These are phyloP conservation scores for Hypselothyrea guttata DNA, from an alignment of 2,888 invertebrate genomes.

Conservation along the genomic window DNA sequence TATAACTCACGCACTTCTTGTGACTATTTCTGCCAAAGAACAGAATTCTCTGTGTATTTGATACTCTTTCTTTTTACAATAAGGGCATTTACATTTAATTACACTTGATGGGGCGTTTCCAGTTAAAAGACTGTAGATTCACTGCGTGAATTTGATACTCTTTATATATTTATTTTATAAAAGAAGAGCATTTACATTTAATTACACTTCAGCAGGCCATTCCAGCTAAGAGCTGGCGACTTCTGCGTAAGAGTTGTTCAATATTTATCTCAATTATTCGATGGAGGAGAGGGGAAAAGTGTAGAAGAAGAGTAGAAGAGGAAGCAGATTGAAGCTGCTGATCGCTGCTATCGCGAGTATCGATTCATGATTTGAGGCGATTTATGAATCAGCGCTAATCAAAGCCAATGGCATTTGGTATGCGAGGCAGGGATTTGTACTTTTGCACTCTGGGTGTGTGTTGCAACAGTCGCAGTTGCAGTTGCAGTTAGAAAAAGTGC, in stretches of 20 bases:
- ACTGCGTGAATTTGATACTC: no score
- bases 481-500: conserved; percentile 53
- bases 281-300: conserved; percentile 51
- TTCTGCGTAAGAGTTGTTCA: neutral
- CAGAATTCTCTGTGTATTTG: no score
- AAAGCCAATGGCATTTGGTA: conserved; percentile 67
- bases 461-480: conserved; percentile 20
- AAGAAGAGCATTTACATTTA: no score
- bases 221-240: neutral
- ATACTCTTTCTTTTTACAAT: no score
- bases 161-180: no score
- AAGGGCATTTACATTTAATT: no score
- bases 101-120: neutral
- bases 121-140: neutral
- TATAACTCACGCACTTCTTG: no score
- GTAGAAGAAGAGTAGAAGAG: conserved; percentile 2
- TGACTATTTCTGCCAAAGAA: neutral
- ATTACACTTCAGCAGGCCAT: no score
- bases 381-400: conserved; percentile 70
- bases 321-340: no score
- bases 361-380: conserved; percentile 18
- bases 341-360: neutral
- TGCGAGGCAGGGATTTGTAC: conserved; percentile 82
- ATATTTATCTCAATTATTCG: conserved; percentile 79
- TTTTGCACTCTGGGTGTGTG: conserved; percentile 82